Evolutionary conservation across 2,797 vertebrate genomes (phyloP).

Genomic region (Epinephelus malabaricus): DNA sequence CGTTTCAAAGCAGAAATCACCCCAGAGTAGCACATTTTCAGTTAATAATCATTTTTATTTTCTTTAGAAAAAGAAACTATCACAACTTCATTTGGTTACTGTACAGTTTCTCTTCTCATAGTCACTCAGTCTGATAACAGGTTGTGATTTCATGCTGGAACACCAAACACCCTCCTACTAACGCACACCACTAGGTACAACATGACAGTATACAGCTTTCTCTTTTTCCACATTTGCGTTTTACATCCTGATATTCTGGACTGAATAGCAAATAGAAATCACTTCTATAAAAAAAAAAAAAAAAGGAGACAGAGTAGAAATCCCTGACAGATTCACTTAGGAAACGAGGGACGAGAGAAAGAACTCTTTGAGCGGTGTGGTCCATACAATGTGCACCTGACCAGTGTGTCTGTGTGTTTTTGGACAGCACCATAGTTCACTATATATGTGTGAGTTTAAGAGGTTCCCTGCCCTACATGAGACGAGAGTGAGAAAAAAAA

Average conservation of each 20-base stretch:
- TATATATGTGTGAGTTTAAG: conserved; percentile 60
- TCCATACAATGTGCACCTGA: conserved; percentile 82
- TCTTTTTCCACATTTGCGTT: conserved; percentile 56
- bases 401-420: conserved; percentile 40
- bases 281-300: conserved; percentile 64
- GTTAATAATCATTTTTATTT: conserved; percentile 85
- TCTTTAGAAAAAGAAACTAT: conserved; percentile 87
- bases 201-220: conserved; percentile 72
- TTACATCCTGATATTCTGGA: conserved; percentile 67
- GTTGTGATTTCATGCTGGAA: conserved; percentile 85
- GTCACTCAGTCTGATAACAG: conserved; percentile 79
- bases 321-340: conserved; percentile 79
- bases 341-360: conserved; percentile 68
- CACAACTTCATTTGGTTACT: conserved; percentile 88
- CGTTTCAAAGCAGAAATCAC: conserved; percentile 55
- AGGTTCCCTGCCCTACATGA: conserved; percentile 73
- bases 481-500: conserved; percentile 31
- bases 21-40: conserved; percentile 52
- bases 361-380: conserved; percentile 75
- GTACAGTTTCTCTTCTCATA: conserved; percentile 82
- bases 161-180: conserved; percentile 79
- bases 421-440: conserved; percentile 80
- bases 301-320: conserved; percentile 77
- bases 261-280: conserved; percentile 73
- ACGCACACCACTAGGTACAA: conserved; percentile 78